Evolutionary conservation across 1,140 invertebrate species (phyloP).

Genomic region (Ridgeia piscesae): DNA sequence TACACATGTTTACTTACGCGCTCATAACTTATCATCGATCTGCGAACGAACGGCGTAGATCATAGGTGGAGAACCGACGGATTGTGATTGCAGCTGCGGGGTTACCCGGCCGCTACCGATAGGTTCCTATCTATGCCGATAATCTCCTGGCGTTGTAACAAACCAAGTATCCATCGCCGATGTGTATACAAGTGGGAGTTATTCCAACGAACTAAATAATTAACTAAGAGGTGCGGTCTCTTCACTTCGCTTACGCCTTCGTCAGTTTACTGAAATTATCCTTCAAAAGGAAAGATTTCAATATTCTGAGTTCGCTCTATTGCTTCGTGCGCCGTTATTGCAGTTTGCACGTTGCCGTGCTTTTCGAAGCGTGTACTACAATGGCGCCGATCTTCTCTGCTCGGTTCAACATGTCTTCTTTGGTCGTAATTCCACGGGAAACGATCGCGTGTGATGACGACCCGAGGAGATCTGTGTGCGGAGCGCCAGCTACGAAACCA

Average conservation of each 20-base stretch:
- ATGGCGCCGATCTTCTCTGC: not conserved
- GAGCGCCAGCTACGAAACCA: not conserved
- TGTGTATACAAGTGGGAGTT: not conserved
- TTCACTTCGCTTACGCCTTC: not conserved
- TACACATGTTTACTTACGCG: not conserved
- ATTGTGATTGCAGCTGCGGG: not conserved
- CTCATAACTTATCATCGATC: conserved; percentile 5
- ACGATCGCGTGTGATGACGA: not conserved
- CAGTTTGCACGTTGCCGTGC: not conserved
- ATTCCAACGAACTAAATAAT: too few species aligned
- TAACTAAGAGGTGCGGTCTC: too few species aligned
- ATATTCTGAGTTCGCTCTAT: not conserved
- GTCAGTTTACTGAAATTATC: not conserved
- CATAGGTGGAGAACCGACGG: not conserved
- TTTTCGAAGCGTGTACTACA: not conserved
- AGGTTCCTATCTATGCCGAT: not conserved
- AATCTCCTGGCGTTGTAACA: not conserved
- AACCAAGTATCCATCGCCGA: not conserved
- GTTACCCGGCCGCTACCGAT: not conserved
- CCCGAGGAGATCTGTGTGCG: not conserved
- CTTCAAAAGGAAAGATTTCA: not conserved
- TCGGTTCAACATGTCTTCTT: not conserved
- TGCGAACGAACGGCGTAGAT: not conserved
- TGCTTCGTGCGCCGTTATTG: not conserved
- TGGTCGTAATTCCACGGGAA: not conserved